A percentile compares a stretch with the other conserved stretches of the same genome.
Conservation (phyloP, 2,888 invertebrate genomes). For the Blastobasis adustella region DNA sequence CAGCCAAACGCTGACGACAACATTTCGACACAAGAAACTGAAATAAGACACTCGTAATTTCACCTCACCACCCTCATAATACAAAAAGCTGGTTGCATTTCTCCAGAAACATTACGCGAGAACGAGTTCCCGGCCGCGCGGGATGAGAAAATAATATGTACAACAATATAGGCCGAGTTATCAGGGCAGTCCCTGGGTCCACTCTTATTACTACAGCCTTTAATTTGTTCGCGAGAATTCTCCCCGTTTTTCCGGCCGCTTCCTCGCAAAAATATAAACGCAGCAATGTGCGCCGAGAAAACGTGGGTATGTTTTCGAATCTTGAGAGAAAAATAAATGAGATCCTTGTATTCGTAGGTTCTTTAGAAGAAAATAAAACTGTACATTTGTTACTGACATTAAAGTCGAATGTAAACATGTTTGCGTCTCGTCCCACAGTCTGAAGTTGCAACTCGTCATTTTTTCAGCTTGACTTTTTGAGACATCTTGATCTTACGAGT, state of each 20-base stretch:
- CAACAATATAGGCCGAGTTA: constrained; percentile 56
- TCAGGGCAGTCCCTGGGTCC: constrained; percentile 48
- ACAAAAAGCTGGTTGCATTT: no score
- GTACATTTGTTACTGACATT: no score
- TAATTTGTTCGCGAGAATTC: constrained; percentile 58
- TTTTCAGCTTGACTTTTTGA: no score
- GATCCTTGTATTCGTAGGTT: not conserved
- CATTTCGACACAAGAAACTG: no score
- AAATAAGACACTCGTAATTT: no score
- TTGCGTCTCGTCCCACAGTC: no score
- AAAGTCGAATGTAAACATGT: no score
- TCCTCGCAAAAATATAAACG: constrained; percentile 11
- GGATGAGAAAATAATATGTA: constrained; percentile 55
- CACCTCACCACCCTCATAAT: no score
- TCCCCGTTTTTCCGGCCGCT: constrained; percentile 45
- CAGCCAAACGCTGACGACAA: no score
- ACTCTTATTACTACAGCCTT: constrained; percentile 57
- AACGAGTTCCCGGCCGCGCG: constrained; percentile 34
- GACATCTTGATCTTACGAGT: no score
- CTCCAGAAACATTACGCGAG: constrained; percentile 18
- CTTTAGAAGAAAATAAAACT: no score
- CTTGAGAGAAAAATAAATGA: not conserved
- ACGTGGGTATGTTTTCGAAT: not conserved
- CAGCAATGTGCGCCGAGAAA: not conserved
- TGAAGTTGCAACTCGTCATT: no score